Conservation (phyloP, 2,113 vertebrate genomes). For the Rhea americana region DNA sequence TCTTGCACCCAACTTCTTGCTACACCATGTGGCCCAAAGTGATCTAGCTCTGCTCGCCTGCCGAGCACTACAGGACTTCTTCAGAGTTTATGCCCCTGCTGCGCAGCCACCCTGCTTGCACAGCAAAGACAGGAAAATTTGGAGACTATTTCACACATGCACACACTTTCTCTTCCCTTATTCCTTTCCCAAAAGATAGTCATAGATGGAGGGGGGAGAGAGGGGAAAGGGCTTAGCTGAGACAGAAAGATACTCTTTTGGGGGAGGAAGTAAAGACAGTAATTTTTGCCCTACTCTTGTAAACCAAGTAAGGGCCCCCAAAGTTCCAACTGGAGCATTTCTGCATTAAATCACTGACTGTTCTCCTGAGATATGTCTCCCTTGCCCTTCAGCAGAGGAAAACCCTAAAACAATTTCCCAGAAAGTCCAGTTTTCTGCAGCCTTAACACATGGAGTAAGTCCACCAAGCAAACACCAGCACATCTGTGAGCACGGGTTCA, state of each 20-base stretch:
- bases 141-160: background rate
- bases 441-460: background rate
- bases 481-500: background rate
- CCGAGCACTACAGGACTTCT: background rate
- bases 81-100: background rate
- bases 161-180: background rate
- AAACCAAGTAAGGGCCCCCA: background rate
- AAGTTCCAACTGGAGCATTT: background rate
- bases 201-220: background rate
- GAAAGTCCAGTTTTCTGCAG: background rate
- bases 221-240: background rate
- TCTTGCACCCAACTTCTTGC: conserved; percentile 36
- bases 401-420: background rate
- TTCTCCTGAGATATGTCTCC: background rate
- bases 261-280: background rate
- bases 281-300: background rate
- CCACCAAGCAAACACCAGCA: background rate
- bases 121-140: background rate
- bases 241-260: background rate
- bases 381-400: background rate
- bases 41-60: background rate
- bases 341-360: background rate
- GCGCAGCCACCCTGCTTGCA: background rate
- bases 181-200: background rate
- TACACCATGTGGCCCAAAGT: background rate